Conservation (phyloP, 2,888 invertebrate species). For the Petrolisthes cinctipes region DNA sequence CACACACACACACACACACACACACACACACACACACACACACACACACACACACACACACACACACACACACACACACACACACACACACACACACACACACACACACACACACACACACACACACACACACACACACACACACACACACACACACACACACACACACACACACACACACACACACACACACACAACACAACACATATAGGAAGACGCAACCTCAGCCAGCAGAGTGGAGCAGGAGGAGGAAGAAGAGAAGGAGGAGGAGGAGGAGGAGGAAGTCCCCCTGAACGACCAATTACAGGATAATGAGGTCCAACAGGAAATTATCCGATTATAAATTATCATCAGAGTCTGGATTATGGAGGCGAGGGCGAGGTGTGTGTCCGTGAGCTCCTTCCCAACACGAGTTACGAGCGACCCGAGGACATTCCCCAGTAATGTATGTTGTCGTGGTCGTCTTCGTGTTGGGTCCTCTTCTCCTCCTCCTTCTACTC, state of each 20-base stretch:
- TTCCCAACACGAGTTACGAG: not conserved
- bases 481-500: not conserved
- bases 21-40: too few species aligned
- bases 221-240: not conserved
- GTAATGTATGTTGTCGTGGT: not conserved
- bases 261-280: not conserved
- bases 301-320: slow-evolving; percentile 42
- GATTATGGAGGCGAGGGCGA: slow-evolving; percentile 24
- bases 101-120: too few species aligned
- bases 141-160: too few species aligned
- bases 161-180: too few species aligned
- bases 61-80: too few species aligned
- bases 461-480: not conserved
- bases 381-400: not conserved
- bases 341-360: slow-evolving; percentile 38
- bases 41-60: too few species aligned
- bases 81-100: too few species aligned
- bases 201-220: not conserved
- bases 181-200: too few species aligned
- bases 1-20: too few species aligned
- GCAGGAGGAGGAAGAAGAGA: not conserved
- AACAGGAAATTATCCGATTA: slow-evolving; percentile 41
- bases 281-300: slow-evolving; percentile 34
- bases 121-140: too few species aligned
- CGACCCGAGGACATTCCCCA: not conserved